Base-by-base conservation (phyloP, 2,113 vertebrate species). In the Phylloscopus whistleri region DNA sequence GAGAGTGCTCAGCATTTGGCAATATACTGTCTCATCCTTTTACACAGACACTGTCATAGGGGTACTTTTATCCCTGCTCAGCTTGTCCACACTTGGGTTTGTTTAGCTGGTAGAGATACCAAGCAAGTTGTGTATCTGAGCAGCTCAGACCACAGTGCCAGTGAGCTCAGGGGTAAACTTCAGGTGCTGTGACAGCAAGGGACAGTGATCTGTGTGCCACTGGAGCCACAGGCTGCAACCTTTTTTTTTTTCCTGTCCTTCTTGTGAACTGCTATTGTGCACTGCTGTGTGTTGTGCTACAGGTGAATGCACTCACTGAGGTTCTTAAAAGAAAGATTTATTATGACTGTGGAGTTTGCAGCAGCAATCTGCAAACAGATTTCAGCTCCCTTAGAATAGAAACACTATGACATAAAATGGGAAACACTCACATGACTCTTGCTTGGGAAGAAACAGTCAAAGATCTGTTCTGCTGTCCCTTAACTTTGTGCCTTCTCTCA, bases 401-500 rank as follows among this genome's bases (percentile, higher is more conserved):
- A 76, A 63, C 75, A 22, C 9, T 20, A 2, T 26, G 28, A n/a
- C 15, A 37, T n/a, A 55, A 69, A 74, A 48, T 31, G n/a, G 46
- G 41, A 74, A 83, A 74, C 1, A 2, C 12, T 59, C 18, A 16
- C 0, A 0, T 43, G 55, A 27, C 27, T 39, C 39, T 37, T 63
- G 58, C 48, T 72, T 52, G 28, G 31, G 69, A n/a, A n/a, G 4
- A 76, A 80, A 63, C 8, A 72, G 41, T 55, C 52, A 48, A 60
- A 88, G 27, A 59, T 76, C 59, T 68, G 9, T 53, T 72, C 37
- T 68, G 72, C 63, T 86, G 67, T 68, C 39, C 39, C 35, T 72
- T 35, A 43, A 19, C 51, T 93, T 48, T 39, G 26, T 51, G 44
- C 31, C 26, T 88, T 63, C 22, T 77, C 59, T 94, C 55, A 59